Evolutionary conservation across 1,140 invertebrate species (phyloP).

Genomic region (Manduca sexta): DNA sequence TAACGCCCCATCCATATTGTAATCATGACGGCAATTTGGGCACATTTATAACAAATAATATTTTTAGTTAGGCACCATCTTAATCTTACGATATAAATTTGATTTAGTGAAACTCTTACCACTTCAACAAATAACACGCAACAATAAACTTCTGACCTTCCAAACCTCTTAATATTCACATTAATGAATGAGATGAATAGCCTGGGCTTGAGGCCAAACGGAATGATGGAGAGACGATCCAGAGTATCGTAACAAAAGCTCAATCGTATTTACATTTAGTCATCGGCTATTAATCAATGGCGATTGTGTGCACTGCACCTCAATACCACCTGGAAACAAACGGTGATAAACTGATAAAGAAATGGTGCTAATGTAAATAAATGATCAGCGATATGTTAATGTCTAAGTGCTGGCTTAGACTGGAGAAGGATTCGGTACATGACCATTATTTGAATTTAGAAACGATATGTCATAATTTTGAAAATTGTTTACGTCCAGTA

Average conservation of each 20-base stretch:
- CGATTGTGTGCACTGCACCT: constrained; percentile 29
- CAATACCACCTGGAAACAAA: constrained; percentile 54
- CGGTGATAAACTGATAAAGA: constrained; percentile 67
- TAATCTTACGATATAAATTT: no score
- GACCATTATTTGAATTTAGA: no score
- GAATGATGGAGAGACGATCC: no score
- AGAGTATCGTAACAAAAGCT: constrained; percentile 30
- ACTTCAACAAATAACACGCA: neutral
- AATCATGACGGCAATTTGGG: no score
- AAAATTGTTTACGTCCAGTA: no score
- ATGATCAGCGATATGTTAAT: constrained; percentile 62
- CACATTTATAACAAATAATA: no score
- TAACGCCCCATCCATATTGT: no score
- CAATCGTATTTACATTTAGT: constrained; percentile 62
- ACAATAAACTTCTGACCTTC: neutral
- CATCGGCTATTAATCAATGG: constrained; percentile 52
- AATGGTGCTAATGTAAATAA: constrained; percentile 70
- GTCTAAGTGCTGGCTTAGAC: constrained; percentile 26
- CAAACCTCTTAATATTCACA: neutral
- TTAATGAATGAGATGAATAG: no score
- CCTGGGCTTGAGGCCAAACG: no score
- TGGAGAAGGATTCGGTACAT: constrained; percentile 31
- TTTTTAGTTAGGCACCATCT: no score
- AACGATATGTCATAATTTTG: no score
- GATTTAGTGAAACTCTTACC: no score